These are phyloP conservation scores for Tachysurus fulvidraco DNA, from an alignment of 2,113 vertebrate species.

Conservation along the genomic window DNA sequence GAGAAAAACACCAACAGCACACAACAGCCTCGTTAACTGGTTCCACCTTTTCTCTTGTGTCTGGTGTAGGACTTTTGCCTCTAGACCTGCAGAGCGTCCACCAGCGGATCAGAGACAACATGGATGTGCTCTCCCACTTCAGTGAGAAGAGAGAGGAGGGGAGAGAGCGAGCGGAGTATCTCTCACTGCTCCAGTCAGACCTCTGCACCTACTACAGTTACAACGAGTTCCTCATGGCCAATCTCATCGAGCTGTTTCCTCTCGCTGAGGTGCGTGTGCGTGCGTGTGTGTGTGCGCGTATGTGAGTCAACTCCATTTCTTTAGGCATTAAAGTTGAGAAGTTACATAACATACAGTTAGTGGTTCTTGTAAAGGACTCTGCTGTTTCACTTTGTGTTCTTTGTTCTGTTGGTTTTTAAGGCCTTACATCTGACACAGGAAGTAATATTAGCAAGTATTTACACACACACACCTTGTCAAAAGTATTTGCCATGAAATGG, in stretches of 20 bases:
- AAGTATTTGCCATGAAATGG: not conserved
- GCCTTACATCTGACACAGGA: not conserved
- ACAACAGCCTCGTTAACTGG: too few species aligned
- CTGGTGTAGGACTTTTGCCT: conserved; percentile 69
- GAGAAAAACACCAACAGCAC: not conserved
- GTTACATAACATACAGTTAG: not conserved
- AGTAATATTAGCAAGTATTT: not conserved
- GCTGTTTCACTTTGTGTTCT: not conserved
- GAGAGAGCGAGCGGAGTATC: conserved; percentile 82
- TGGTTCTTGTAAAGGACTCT: not conserved
- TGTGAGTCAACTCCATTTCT: not conserved
- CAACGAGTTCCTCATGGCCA: conserved; percentile 83
- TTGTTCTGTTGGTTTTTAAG: not conserved
- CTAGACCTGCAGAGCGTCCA: conserved; percentile 84
- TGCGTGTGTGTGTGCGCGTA: not conserved
- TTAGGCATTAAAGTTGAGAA: not conserved
- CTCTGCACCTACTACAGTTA: conserved; percentile 95
- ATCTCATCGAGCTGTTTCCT: conserved; percentile 89
- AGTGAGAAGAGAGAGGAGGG: conserved; percentile 80
- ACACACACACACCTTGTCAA: not conserved
- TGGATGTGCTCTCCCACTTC: conserved; percentile 89
- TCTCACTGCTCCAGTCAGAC: conserved; percentile 80
- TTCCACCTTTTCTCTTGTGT: not conserved
- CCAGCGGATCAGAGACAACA: conserved; percentile 92
- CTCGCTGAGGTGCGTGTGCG: conserved; percentile 81